Conservation (phyloP, 23 tunicate species). For the Halocynthia roretzi region DNA sequence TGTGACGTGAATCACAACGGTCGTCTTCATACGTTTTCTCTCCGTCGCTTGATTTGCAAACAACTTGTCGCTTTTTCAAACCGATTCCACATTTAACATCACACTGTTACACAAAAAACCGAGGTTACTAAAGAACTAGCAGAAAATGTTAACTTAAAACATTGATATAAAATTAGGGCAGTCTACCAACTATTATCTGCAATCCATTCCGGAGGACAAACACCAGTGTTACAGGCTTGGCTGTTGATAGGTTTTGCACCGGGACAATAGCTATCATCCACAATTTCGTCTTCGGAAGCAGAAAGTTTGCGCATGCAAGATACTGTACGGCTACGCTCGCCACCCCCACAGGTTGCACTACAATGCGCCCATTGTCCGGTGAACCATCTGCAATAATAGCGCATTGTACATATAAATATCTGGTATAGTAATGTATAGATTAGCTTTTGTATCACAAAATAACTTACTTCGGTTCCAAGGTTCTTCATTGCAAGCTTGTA, state of each 20-base stretch:
- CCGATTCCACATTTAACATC: constrained; percentile 82
- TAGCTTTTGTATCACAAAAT: neutral
- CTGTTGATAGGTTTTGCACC: constrained; percentile 33
- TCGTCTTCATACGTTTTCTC: constrained; percentile 24
- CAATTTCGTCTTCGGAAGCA: constrained; percentile 71
- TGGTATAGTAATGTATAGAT: neutral
- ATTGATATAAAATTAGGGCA: no score
- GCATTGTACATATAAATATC: neutral
- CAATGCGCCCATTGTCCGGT: constrained; percentile 73
- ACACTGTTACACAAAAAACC: constrained; percentile 53
- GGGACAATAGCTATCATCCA: constrained; percentile 48
- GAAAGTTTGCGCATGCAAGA: constrained; percentile 58
- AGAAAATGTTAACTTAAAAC: no score
- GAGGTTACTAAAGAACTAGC: neutral
- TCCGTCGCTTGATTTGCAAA: constrained; percentile 67
- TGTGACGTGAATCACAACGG: constrained; percentile 50
- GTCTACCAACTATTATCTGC: constrained; percentile 42
- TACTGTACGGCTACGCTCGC: constrained; percentile 55
- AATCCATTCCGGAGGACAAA: constrained; percentile 88
- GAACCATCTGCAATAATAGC: constrained; percentile 54
- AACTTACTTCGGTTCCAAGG: constrained; percentile 91
- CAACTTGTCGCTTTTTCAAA: constrained; percentile 54
- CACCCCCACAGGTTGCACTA: constrained; percentile 83
- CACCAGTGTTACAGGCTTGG: constrained; percentile 55
- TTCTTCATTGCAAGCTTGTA: constrained; percentile 67